Conservation (phyloP, 1,140 invertebrate genomes). For the Octopus bimaculoides region DNA sequence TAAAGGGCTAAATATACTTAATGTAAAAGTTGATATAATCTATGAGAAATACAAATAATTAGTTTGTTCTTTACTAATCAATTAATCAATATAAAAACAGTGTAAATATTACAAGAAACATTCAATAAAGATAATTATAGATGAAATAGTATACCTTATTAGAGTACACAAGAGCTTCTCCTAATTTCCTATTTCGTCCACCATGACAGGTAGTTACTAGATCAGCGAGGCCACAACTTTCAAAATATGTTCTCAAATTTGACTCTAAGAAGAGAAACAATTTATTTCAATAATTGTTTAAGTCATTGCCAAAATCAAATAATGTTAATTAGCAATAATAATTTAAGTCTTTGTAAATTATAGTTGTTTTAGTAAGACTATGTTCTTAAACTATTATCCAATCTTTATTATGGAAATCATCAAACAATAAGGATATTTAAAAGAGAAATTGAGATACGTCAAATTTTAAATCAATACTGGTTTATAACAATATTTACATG, state of each 20-base stretch:
- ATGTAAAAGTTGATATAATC: neutral
- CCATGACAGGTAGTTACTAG: constrained; percentile 98
- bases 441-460: no score
- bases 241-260: constrained; percentile 91
- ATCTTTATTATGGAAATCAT: no score
- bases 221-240: constrained; percentile 98
- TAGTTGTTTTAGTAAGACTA: no score
- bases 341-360: no score
- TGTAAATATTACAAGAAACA: neutral
- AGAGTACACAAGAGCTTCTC: constrained; percentile 84
- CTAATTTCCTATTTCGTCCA: constrained; percentile 90
- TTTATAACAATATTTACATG: no score
- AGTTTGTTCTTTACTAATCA: neutral
- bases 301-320: no score
- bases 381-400: no score
- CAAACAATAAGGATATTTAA: no score
- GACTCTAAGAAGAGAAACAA: constrained; percentile 17
- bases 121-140: neutral
- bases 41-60: neutral
- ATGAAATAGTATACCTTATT: constrained; percentile 68
- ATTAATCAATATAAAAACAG: neutral
- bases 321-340: no score
- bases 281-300: no score
- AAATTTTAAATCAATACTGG: no score
- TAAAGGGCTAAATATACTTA: no score